Conservation (phyloP, 2,888 invertebrate genomes). For the Lycaena phlaeas region DNA sequence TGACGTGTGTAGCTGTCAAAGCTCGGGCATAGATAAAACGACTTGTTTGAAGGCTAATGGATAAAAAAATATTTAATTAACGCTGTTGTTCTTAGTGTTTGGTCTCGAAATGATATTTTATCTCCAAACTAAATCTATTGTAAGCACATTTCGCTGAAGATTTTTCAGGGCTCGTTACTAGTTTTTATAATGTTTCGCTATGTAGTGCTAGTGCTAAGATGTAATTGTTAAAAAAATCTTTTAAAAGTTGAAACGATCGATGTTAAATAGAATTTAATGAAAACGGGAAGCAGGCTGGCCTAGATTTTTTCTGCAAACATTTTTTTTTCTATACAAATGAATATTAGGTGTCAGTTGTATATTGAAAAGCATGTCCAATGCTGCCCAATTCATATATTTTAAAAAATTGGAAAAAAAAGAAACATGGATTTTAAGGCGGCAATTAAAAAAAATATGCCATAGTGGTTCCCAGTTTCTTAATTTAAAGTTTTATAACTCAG, state of each 20-base stretch:
- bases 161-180: slow-evolving; percentile 47
- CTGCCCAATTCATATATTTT: no score
- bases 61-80: slow-evolving; percentile 1
- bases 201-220: slow-evolving; percentile 33
- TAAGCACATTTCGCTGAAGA: slow-evolving; percentile 37
- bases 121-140: slow-evolving; percentile 10
- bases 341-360: no score
- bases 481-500: slow-evolving; percentile 12
- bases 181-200: slow-evolving; percentile 56
- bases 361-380: no score
- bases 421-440: slow-evolving; percentile 14
- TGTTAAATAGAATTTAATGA: slow-evolving; percentile 16
- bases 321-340: no score
- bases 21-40: not conserved
- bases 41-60: not conserved
- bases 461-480: slow-evolving; percentile 1
- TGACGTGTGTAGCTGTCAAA: no score
- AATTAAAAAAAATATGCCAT: no score
- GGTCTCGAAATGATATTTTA: slow-evolving; percentile 2
- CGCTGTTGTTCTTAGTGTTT: slow-evolving; percentile 14
- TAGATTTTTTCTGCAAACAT: no score
- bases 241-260: slow-evolving; percentile 13
- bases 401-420: no score
- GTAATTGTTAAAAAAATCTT: slow-evolving; percentile 16
- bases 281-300: not conserved